Conservation (phyloP, 2,797 vertebrate genomes). For the Microcaecilia unicolor region DNA sequence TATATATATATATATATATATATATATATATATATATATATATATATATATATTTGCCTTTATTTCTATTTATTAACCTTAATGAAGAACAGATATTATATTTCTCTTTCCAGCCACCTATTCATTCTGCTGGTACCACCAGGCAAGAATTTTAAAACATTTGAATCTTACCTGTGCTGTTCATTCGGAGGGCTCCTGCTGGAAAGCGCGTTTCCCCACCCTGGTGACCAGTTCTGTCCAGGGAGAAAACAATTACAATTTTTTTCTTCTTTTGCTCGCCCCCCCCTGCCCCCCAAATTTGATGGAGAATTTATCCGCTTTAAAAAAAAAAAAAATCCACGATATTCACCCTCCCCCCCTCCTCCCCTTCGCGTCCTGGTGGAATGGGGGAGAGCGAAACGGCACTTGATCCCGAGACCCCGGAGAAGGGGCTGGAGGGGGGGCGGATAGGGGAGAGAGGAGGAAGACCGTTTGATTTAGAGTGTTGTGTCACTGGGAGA, state of each 20-base stretch:
- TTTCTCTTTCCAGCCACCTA: too few species aligned
- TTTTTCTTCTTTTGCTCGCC: background rate
- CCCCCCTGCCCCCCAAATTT: too few species aligned
- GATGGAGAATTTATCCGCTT: too few species aligned
- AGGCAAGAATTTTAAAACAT: too few species aligned
- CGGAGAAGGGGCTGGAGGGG: background rate
- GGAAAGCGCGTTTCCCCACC: slow-evolving; percentile 36
- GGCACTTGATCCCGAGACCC: background rate
- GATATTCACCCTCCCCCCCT: too few species aligned
- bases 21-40: background rate
- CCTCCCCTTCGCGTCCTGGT: background rate
- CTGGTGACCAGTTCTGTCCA: slow-evolving; percentile 32
- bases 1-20: too few species aligned
- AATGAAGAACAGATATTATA: background rate
- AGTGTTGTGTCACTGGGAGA: slow-evolving; percentile 38
- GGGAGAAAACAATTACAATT: background rate
- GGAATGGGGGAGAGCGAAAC: background rate
- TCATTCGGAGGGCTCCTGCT: too few species aligned
- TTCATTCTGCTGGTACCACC: background rate
- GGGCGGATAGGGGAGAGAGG: too few species aligned
- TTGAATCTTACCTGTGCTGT: too few species aligned
- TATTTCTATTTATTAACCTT: too few species aligned
- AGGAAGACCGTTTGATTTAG: slow-evolving; percentile 31
- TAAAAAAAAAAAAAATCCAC: too few species aligned
- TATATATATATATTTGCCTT: background rate